Base-by-base conservation (phyloP, 2,888 invertebrate species). In the Synanthedon vespiformis region DNA sequence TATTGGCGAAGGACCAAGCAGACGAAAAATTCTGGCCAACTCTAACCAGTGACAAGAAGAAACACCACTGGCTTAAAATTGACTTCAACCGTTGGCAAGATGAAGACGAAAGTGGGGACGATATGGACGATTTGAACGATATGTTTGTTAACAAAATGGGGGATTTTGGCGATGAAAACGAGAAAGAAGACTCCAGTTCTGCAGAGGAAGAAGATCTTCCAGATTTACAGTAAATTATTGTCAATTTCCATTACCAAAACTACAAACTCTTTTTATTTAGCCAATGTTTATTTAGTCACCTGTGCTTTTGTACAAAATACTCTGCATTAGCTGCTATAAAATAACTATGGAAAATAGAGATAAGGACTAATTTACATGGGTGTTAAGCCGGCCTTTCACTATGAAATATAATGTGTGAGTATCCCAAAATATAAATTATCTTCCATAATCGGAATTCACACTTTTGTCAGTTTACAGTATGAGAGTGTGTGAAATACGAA, bases 1-100 rank as follows among this genome's bases (percentile, higher is more conserved):
- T 92, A 58, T 88, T 94, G 67, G 80, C 83, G 54, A 94, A 94
- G 89, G 89, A 88, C 79, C 80, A 77, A 82, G 86, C 72, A 76
- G 90, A 77, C 52, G 94, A 92, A 57, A 90, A 93, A 3, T 97
- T 91, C 75, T 98, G 98, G 98, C 93, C 96, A 49, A 81, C 93
- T 56, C 88, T 98, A 58, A 93, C 95, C 49, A 94, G 93, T 76
- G 95, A 95, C 63, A 93, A 92, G 65, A 92, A 92, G 76, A 97
- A 98, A 87, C 92, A 93, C 68, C 97, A 97, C 77, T 98, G 97
- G 96, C 89, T 99, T 59, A 98, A 97, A 88, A 94, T 97, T 61
- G 98, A 99, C 76, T 99, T 99, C 77, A 94, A 95, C 73, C 96
- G 97, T 82, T 99, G 98, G 98, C 93, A 93, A 77, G 98, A 98